Percentiles rank a stretch among this genome's conserved stretches.
Evolutionary conservation across 2,113 vertebrate species (phyloP).

Genomic region (Pseudorasbora parva): DNA sequence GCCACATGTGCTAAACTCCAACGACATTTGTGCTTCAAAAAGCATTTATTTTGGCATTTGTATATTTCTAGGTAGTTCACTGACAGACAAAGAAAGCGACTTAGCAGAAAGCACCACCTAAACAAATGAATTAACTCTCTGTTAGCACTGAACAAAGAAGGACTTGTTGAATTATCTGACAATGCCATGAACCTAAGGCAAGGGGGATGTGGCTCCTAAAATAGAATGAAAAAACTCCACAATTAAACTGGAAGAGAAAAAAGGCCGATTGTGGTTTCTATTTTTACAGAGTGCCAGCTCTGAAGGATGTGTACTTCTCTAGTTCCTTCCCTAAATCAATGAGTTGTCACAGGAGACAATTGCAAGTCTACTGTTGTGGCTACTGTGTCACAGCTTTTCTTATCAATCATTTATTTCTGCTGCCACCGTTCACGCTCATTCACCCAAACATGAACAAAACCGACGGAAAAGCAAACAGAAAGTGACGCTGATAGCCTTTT

Average conservation of each 20-base stretch:
- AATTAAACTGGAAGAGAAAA: constrained; percentile 66
- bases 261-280: constrained; percentile 71
- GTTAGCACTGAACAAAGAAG: constrained; percentile 26
- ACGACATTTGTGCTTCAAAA: neutral
- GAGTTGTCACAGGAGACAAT: constrained; percentile 74
- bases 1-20: neutral
- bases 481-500: constrained; percentile 17
- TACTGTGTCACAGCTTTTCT: constrained; percentile 61
- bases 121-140: neutral
- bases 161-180: constrained; percentile 8
- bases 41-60: neutral
- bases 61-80: neutral
- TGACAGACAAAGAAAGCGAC: neutral
- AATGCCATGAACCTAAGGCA: constrained; percentile 12
- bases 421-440: constrained; percentile 60
- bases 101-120: neutral
- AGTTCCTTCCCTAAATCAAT: constrained; percentile 82
- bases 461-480: constrained; percentile 57
- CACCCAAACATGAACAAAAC: constrained; percentile 54
- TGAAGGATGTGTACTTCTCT: constrained; percentile 79
- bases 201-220: constrained; percentile 24
- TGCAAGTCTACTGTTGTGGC: constrained; percentile 76
- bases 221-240: constrained; percentile 52
- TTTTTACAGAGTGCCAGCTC: constrained; percentile 73
- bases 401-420: constrained; percentile 66